Percentiles rank a stretch among this genome's conserved stretches.
Evolutionary conservation across 1,140 invertebrate genomes (phyloP).

Genomic region (Kradibia gibbosae): DNA sequence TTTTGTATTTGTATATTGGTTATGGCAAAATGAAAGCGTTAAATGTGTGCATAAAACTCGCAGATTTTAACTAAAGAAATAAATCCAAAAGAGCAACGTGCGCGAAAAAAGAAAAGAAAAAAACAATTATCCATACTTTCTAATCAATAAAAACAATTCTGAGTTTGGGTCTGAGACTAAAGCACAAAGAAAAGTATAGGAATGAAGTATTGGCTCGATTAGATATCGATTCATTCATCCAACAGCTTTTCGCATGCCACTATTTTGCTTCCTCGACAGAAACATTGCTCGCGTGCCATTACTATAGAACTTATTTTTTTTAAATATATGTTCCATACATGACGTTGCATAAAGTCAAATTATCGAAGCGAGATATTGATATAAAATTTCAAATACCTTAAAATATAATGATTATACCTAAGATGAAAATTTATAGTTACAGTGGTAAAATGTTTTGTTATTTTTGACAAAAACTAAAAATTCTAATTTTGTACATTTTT

Average conservation of each 20-base stretch:
- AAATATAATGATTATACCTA: neutral
- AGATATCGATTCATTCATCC: slow-evolving; percentile 40
- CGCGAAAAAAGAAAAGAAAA: neutral
- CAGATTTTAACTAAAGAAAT: neutral
- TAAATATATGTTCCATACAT: neutral
- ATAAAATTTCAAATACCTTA: neutral
- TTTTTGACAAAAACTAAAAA: too few relatives aligned
- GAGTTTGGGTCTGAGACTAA: neutral
- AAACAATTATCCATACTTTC: neutral
- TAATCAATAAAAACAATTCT: neutral
- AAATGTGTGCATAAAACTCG: too few relatives aligned
- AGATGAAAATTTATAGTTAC: neutral
- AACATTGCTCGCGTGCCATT: neutral
- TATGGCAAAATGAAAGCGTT: too few relatives aligned
- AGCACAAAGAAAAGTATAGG: slow-evolving; percentile 1
- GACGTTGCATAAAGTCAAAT: neutral
- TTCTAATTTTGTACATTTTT: too few relatives aligned
- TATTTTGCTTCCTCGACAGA: neutral
- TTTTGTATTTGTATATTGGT: too few relatives aligned
- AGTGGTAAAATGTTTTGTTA: too few relatives aligned
- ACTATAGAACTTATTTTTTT: neutral
- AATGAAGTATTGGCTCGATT: slow-evolving; percentile 54
- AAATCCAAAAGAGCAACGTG: slow-evolving; percentile 11
- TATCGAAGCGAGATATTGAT: neutral
- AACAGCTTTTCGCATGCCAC: slow-evolving; percentile 39